phyloP scores from a whole-genome alignment of 2,113 vertebrate species.

The Lophura nycthemera region DNA sequence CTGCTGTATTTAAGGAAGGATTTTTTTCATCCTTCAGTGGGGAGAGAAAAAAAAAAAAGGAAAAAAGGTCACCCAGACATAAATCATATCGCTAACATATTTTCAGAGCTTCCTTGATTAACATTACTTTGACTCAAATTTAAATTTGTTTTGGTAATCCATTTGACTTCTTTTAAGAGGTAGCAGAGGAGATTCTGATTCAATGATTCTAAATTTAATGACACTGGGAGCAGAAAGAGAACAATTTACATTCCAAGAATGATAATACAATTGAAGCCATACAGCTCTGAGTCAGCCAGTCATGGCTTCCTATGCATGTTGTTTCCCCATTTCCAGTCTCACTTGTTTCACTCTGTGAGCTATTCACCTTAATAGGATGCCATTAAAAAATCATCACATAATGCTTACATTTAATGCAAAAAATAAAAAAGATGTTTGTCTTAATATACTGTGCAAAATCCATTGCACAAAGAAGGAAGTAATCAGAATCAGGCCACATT shows the following conservation, averaged over 20 bases:
- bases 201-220: not conserved
- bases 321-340: not conserved
- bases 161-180: not conserved
- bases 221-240: not conserved
- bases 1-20: not conserved
- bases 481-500: not conserved
- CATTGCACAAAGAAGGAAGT: not conserved
- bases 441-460: not conserved
- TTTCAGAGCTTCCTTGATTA: not conserved
- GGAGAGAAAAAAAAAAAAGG: not conserved
- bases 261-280: not conserved
- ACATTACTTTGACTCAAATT: not conserved
- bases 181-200: not conserved
- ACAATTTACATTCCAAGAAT: not conserved
- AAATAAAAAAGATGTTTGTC: not conserved
- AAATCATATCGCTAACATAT: not conserved
- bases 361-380: not conserved
- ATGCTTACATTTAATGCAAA: not conserved
- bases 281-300: not conserved
- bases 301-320: not conserved
- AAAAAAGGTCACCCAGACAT: not conserved
- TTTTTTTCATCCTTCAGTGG: not conserved
- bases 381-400: not conserved
- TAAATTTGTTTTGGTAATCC: not conserved
- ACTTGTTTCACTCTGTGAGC: not conserved